These are phyloP conservation scores for Drosophila picticornis DNA, from an alignment of 2,888 invertebrate species.

Conservation along the genomic window DNA sequence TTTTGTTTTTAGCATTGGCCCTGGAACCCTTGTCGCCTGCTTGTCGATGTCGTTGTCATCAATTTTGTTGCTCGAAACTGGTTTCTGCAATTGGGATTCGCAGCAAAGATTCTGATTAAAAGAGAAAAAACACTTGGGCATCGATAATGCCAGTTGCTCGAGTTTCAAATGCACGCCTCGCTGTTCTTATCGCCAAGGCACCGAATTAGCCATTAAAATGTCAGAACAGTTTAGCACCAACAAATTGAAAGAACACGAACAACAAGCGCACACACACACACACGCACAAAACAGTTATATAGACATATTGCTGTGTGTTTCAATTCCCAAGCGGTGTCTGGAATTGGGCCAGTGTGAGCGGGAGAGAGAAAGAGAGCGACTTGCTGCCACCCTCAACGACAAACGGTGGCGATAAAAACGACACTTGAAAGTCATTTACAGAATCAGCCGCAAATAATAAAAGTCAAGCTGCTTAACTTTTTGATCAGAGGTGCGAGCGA, in stretches of 20 bases:
- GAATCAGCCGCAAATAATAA: conserved; percentile 80
- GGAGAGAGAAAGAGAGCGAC: neutral
- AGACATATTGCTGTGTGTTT: conserved; percentile 11
- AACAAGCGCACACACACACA: conserved; percentile 5
- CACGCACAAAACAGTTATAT: neutral
- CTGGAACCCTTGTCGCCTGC: conserved; percentile 34
- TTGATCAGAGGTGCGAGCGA: conserved; percentile 44
- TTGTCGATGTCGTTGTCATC: conserved; percentile 67
- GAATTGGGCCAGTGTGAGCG: conserved; percentile 42
- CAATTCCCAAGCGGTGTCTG: conserved; percentile 58
- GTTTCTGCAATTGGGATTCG: conserved; percentile 59
- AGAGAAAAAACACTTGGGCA: conserved; percentile 15
- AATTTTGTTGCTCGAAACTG: conserved; percentile 38
- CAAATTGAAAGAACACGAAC: conserved; percentile 54
- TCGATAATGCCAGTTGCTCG: conserved; percentile 55
- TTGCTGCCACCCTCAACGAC: conserved; percentile 41
- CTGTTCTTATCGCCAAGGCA: conserved; percentile 35
- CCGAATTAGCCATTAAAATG: conserved; percentile 65
- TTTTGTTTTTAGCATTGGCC: conserved; percentile 41
- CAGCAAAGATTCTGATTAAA: conserved; percentile 77
- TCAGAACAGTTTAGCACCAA: conserved; percentile 63
- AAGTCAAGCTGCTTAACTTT: conserved; percentile 77
- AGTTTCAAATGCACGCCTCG: conserved; percentile 54
- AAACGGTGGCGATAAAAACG: conserved; percentile 57
- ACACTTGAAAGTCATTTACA: conserved; percentile 75